These are phyloP conservation scores for Luperina nickerlii DNA, from an alignment of 2,888 invertebrate genomes.

Conservation along the genomic window DNA sequence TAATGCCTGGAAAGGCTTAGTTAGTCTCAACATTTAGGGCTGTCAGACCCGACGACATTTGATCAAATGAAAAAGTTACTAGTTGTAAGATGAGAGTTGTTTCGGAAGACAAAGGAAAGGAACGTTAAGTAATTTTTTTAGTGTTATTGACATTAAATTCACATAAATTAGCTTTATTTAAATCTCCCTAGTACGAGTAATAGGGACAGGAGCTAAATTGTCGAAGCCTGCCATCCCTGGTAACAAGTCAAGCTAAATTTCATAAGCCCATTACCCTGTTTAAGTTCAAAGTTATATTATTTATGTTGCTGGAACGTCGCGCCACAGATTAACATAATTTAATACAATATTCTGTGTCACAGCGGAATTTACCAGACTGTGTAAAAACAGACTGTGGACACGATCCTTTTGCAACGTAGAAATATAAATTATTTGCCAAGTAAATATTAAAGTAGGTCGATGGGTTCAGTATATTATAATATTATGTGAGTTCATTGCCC, in stretches of 20 bases:
- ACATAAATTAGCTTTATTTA: background rate
- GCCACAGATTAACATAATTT: slow-evolving; percentile 59
- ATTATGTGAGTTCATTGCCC: background rate
- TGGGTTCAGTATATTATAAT: background rate
- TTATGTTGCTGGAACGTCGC: slow-evolving; percentile 40
- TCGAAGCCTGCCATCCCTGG: slow-evolving; percentile 27
- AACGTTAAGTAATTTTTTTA: background rate
- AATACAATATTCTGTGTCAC: slow-evolving; percentile 48
- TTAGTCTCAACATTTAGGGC: slow-evolving; percentile 31
- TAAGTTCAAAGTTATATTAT: slow-evolving; percentile 57
- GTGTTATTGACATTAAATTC: background rate
- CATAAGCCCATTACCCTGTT: slow-evolving; percentile 43
- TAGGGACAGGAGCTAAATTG: background rate
- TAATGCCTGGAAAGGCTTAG: slow-evolving; percentile 38
- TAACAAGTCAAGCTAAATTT: slow-evolving; percentile 45
- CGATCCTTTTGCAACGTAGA: background rate
- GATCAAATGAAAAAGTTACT: background rate
- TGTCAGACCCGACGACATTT: background rate
- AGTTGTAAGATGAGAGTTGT: no score
- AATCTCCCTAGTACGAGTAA: background rate
- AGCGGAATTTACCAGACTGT: slow-evolving; percentile 41
- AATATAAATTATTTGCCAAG: slow-evolving; percentile 29
- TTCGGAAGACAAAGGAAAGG: no score
- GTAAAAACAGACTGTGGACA: slow-evolving; percentile 23
- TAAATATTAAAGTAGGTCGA: slow-evolving; percentile 1